Conservation (phyloP, 2,888 invertebrate genomes). For the Dione vanillae region DNA sequence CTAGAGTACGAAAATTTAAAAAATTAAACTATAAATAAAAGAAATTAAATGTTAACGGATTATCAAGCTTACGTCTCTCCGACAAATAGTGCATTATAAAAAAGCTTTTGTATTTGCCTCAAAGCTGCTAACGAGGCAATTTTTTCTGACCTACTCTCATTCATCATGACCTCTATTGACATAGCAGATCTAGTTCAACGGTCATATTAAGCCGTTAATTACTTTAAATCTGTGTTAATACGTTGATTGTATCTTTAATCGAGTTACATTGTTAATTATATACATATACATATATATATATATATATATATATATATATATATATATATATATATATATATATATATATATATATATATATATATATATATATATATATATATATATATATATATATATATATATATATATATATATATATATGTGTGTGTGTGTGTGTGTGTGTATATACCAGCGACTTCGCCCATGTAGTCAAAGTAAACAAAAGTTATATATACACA, state of each 20-base stretch:
- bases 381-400: too few relatives aligned
- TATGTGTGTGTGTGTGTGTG: too few relatives aligned
- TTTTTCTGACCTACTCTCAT: conserved; percentile 40
- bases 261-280: background rate
- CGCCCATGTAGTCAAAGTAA: too few relatives aligned
- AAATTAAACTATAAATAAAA: background rate
- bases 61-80: conserved; percentile 8
- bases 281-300: too few relatives aligned
- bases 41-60: conserved; percentile 9
- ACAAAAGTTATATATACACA: too few relatives aligned
- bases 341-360: too few relatives aligned
- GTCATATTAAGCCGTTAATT: conserved; percentile 35
- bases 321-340: too few relatives aligned
- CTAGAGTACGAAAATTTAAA: too few relatives aligned
- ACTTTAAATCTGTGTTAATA: conserved; percentile 14
- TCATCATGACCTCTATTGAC: conserved; percentile 40
- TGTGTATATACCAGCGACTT: too few relatives aligned
- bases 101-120: conserved; percentile 37
- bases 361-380: too few relatives aligned
- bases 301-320: too few relatives aligned
- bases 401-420: too few relatives aligned
- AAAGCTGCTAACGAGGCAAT: conserved; percentile 44
- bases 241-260: conserved; percentile 6
- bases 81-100: conserved; percentile 41
- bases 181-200: conserved; percentile 32